Base-by-base conservation (phyloP, 2,113 vertebrate species). In the Microtus montanus region DNA sequence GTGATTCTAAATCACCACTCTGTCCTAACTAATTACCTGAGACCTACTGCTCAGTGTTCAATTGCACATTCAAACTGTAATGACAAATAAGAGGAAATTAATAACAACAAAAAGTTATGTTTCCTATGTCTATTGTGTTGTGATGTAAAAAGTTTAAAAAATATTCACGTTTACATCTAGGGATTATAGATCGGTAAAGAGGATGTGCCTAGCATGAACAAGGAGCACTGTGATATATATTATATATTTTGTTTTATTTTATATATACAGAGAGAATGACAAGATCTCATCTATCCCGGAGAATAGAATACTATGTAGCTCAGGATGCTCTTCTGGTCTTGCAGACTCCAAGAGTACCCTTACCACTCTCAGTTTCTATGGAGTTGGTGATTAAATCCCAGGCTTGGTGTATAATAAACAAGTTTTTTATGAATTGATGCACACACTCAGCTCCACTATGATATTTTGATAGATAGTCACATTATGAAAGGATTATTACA, bases 21-120 rank as follows among this genome's bases (percentile, higher is more conserved):
- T 96, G 64, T 93, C 47, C 44, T 90, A 70, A 19, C 4, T 89
- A 91, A 74, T 92, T 94, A 84, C 15, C 22, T 28, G 58, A 38
- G 47, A 68, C 20, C 33, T 92, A 26, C 54, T 78, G 12, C 64
- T 96, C 12, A 70, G 49, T 44, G 7, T 7, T 66, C 5, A 73
- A 15, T 54, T 78, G 58, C 77, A 2, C 22, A 87, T 73, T 74
- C 63, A 54, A 77, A 74, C 1, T 68, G 30, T 68, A 33, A 85
- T 71, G 49, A 85, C 85, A 7, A 92, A 75, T 49, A 92, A 79
- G 52, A 24, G 41, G 54, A 9, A 84, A 79, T 30, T 41, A 95
- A 49, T n/a, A 79, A 54, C 66, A 79, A 87, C 0, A 26, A 61
- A 84, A 63, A 79, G 71, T 71, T 63, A 38, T 63, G 28, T 41